Base-by-base conservation (phyloP, 2,888 invertebrate genomes). In the Disparrhopalites patrizii region DNA sequence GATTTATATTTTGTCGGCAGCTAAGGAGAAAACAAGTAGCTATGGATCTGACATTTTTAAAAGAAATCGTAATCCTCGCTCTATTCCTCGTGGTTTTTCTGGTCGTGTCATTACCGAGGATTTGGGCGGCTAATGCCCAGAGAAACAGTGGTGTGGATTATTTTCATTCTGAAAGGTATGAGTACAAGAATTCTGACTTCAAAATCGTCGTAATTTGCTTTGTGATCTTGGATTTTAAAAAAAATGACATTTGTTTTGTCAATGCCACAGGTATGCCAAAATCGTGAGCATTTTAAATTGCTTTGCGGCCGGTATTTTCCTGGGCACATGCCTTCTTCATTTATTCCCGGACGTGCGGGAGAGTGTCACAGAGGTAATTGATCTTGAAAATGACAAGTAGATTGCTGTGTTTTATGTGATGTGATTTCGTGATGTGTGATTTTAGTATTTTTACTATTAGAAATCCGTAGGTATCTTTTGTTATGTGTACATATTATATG, bases 271-370 rank as follows among this genome's bases (percentile, higher is more conserved):
- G 40, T 74, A 74, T 38, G 31, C 70, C 1, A 66, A 68, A 31
- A 63, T 68, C 10, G 73, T 73, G 18, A 73, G 73, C 38, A 66
- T 72, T 13, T 33, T 74, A 10, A 74, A 74, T 55, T 74, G 74
- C 54, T 74, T 72, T 47, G 74, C 74, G 20, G 74, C 74, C 38
- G 74, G 74, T 47, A 74, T 74, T 54, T 74, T 74, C 55, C 47
- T 74, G 10, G 74, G 68, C 55, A 74, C 73, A 62, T 74, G 74
- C 50, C 68, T 74, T 3, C 62, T 74, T 1, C 74, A 74, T 65
- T 58, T 74, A 50, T 74, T 74, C 52, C 74, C 74, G 2, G 74
- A 74, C 64, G 74, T 74, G 13, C 60, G 67, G n/a, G 67, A 73
- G 8, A 68, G 52, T 54, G 70, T 74, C 0, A 57, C 64, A 1